Percentiles rank a stretch among this genome's conserved stretches.
These are phyloP conservation scores for Drosophila hamatofila DNA, from an alignment of 2,888 invertebrate species.

Conservation along the genomic window DNA sequence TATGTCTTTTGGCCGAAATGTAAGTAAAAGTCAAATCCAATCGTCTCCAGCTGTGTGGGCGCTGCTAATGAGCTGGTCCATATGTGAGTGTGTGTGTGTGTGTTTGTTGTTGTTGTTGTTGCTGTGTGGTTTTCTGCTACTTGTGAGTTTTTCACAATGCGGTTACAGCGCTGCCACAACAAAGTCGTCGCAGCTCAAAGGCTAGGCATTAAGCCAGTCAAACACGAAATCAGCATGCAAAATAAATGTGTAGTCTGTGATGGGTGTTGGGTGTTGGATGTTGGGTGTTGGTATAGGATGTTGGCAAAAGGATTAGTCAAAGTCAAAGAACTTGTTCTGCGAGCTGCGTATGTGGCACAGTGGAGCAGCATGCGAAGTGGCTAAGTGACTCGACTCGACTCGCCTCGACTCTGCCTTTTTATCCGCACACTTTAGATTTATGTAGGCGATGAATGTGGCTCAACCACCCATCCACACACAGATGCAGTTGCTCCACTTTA, in stretches of 20 bases:
- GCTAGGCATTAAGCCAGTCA: conserved; percentile 25
- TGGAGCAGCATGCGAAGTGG: conserved; percentile 15
- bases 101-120: background rate
- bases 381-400: conserved; percentile 16
- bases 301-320: conserved; percentile 47
- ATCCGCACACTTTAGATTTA: conserved; percentile 36
- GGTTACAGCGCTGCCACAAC: conserved; percentile 49
- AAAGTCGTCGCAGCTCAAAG: conserved; percentile 38
- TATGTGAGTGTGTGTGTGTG: background rate
- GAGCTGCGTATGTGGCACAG: conserved; percentile 38
- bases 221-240: conserved; percentile 14
- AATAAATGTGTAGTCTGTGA: background rate
- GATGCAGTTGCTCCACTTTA: conserved; percentile 2
- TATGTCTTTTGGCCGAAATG: background rate
- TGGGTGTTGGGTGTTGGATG: conserved; percentile 16
- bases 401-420: conserved; percentile 32
- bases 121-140: conserved; percentile 24
- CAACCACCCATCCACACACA: background rate
- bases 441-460: conserved; percentile 3
- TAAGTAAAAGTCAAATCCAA: background rate
- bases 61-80: conserved; percentile 27
- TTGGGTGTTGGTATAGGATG: conserved; percentile 6
- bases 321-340: conserved; percentile 39
- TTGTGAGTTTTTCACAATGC: conserved; percentile 29
- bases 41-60: conserved; percentile 2